These are phyloP conservation scores for Lycaena phlaeas DNA, from an alignment of 2,888 invertebrate species.

Conservation along the genomic window DNA sequence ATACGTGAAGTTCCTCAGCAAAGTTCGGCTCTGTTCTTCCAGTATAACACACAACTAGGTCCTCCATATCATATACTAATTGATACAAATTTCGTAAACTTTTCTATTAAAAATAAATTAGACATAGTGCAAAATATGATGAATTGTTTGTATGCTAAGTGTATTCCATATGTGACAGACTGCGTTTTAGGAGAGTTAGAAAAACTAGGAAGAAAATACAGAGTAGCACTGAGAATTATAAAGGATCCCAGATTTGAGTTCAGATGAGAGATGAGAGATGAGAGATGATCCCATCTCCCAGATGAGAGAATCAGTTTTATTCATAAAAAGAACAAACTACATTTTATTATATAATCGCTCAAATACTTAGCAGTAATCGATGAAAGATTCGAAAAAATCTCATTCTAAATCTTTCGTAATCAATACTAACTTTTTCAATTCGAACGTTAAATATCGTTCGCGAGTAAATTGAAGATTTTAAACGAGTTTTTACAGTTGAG, in stretches of 20 bases:
- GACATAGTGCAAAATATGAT: conserved; percentile 98
- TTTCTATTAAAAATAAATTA: conserved; percentile 97
- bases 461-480: conserved; percentile 25
- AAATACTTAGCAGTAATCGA: too few species aligned
- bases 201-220: conserved; percentile 95
- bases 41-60: conserved; percentile 97
- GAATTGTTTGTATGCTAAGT: conserved; percentile 99
- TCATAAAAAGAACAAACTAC: too few species aligned
- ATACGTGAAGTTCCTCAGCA: conserved; percentile 86
- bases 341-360: too few species aligned
- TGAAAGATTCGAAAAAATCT: not conserved
- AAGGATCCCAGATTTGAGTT: conserved; percentile 96
- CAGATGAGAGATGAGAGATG: too few species aligned
- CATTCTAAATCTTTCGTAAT: not conserved
- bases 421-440: conserved; percentile 9
- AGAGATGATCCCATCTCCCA: too few species aligned
- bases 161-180: conserved; percentile 97
- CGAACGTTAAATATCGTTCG: conserved; percentile 26
- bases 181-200: conserved; percentile 98
- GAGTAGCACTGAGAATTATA: conserved; percentile 93
- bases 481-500: conserved; percentile 24
- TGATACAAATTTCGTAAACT: conserved; percentile 99
- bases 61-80: conserved; percentile 97
- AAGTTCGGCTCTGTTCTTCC: conserved; percentile 96
- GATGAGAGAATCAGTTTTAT: too few species aligned